phyloP scores from a whole-genome alignment of 2,888 invertebrate genomes.

The Ophion obscuratus region DNA sequence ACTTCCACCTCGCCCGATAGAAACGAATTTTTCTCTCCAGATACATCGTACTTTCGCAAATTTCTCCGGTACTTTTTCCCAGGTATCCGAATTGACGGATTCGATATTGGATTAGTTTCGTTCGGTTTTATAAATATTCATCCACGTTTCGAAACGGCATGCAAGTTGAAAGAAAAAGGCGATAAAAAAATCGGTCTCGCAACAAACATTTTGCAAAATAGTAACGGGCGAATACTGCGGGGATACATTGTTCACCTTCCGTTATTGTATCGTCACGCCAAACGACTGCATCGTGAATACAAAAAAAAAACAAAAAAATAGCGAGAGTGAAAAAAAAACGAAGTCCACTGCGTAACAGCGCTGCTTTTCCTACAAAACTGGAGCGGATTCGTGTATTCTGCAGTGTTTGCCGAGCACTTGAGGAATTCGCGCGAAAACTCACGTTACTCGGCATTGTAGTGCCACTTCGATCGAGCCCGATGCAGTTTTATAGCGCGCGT shows the following conservation, averaged over 20 bases:
- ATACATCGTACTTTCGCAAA: too few species aligned
- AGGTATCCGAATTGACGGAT: too few species aligned
- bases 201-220: background rate
- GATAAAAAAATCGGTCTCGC: too few species aligned
- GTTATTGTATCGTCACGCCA: background rate
- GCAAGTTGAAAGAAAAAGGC: too few species aligned
- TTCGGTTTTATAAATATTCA: constrained; percentile 24
- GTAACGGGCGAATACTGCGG: background rate
- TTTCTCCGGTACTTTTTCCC: too few species aligned
- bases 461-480: constrained; percentile 28
- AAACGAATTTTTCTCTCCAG: too few species aligned
- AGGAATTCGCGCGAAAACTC: constrained; percentile 53
- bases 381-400: constrained; percentile 30
- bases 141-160: background rate
- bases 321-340: background rate
- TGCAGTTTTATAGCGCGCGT: constrained; percentile 18
- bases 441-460: constrained; percentile 13
- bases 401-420: constrained; percentile 59
- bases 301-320: constrained; percentile 3
- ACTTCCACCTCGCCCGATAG: too few species aligned
- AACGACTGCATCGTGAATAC: constrained; percentile 4
- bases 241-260: background rate
- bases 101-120: background rate
- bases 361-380: constrained; percentile 25
- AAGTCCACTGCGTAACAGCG: background rate